Evolutionary conservation across 2,888 invertebrate genomes (phyloP).

Genomic region (Malachius bipustulatus): DNA sequence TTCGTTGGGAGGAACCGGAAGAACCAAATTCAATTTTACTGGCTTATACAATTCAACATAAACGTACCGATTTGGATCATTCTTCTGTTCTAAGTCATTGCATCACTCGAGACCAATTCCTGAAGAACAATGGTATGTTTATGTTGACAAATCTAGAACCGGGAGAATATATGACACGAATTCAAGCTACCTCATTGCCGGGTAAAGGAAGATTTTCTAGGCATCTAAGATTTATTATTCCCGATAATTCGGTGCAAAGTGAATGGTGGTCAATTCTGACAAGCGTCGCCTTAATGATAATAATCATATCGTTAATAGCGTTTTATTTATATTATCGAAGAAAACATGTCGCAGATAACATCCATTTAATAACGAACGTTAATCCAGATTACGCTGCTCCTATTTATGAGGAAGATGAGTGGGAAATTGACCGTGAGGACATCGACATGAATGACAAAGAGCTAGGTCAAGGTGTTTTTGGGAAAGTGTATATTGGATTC

Average conservation of each 20-base stretch:
- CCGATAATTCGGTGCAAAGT: slow-evolving; percentile 8
- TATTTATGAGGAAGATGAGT: slow-evolving; percentile 53
- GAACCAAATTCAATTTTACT: slow-evolving; percentile 53
- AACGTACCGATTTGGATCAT: slow-evolving; percentile 31
- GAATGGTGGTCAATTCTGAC: no score
- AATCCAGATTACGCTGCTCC: slow-evolving; percentile 54
- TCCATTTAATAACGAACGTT: slow-evolving; percentile 42
- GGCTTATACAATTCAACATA: slow-evolving; percentile 48
- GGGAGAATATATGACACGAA: slow-evolving; percentile 46
- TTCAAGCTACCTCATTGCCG: slow-evolving; percentile 49
- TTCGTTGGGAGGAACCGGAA: slow-evolving; percentile 48
- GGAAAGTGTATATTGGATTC: slow-evolving; percentile 55
- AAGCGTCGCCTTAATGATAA: slow-evolving; percentile 14
- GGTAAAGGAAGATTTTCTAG: slow-evolving; percentile 38
- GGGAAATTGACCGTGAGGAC: slow-evolving; percentile 54
- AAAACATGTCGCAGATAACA: slow-evolving; percentile 29
- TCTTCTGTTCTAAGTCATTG: slow-evolving; percentile 38
- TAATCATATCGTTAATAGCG: slow-evolving; percentile 21
- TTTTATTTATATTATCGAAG: slow-evolving; percentile 28
- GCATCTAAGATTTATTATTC: slow-evolving; percentile 20
- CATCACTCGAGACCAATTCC: slow-evolving; percentile 31
- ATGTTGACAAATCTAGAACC: slow-evolving; percentile 36
- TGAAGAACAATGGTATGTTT: slow-evolving; percentile 2
- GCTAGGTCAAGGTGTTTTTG: slow-evolving; percentile 63
- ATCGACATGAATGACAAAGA: slow-evolving; percentile 41